Base-by-base conservation (phyloP, 1,140 invertebrate genomes). In the Ostrea denselamellosa region DNA sequence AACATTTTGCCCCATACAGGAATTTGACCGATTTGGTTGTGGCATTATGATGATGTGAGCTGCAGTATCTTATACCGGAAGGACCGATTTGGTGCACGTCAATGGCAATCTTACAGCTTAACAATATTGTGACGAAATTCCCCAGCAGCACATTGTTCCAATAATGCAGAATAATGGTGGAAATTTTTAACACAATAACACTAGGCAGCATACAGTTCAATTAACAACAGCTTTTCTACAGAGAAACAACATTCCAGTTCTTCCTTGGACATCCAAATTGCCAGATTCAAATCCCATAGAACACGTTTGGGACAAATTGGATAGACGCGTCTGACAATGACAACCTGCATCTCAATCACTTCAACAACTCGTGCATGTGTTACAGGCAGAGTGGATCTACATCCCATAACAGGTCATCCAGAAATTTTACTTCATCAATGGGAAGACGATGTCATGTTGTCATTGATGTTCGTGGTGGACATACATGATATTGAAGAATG, bases 271-370 rank as follows among this genome's bases (percentile, higher is more conserved):
- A 17, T 85, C 85, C 5, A 87, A 53, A 83, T 87, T 86, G 8
- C 86, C 88, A 28, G 88, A 90, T 88, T 81, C 89, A 28, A 90
- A 90, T 44, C 88, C 86, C 9, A 90, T 85, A 62, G 86, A 90
- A 82, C 86, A 90, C 82, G 28, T 89, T 51, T 89, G 88, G 88
- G 58, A 87, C n/a, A 85, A 89, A 86, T 28, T 86, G 25, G 71
- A 89, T 17, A 25, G 88, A 3, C 81, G 77, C 51, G 25, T 83
- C 51, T 71, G 85, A 53, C 56, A 83, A 19, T 81, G 58, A 8
- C 77, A 53, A 22, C 14, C 52, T 17, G 34, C 25, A 58, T 85
- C 85, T 5, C 81, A 86, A 0, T 51, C 81, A 5, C n/a, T 86
- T 19, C 71, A 53, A 68, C 71, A 85, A n/a, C n/a, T n/a, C n/a